These are phyloP conservation scores for Drosophila lacicola DNA, from an alignment of 2,888 invertebrate species.

Conservation along the genomic window DNA sequence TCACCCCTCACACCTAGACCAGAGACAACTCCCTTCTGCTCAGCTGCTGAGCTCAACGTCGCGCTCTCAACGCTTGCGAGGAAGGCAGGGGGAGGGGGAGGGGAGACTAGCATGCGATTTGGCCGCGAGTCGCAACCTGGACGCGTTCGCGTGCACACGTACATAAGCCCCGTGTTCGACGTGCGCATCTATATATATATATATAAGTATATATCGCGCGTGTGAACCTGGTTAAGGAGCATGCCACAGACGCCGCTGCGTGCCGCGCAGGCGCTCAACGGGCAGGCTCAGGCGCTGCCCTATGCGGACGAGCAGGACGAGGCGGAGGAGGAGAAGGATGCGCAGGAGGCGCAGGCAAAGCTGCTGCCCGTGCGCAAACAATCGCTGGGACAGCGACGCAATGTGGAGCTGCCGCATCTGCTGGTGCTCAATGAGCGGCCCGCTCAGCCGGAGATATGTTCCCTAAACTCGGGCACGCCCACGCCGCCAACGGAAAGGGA, in stretches of 20 bases:
- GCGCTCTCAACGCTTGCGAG: conserved; percentile 26
- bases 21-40: neutral
- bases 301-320: conserved; percentile 55
- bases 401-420: conserved; percentile 64
- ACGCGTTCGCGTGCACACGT: conserved; percentile 53
- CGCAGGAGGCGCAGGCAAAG: neutral
- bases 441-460: conserved; percentile 10
- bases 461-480: conserved; percentile 1
- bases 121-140: conserved; percentile 48
- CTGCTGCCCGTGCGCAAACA: conserved; percentile 18
- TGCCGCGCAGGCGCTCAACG: conserved; percentile 62
- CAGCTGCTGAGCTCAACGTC: conserved; percentile 32
- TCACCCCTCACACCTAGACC: neutral
- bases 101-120: conserved; percentile 7
- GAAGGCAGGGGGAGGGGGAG: neutral
- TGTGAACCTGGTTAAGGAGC: neutral
- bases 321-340: neutral
- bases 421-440: conserved; percentile 58
- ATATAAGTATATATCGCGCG: neutral
- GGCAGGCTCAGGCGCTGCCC: conserved; percentile 44
- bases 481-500: conserved; percentile 9
- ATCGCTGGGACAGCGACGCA: conserved; percentile 56
- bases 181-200: too few relatives aligned
- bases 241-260: conserved; percentile 31
- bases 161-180: conserved; percentile 1